These are phyloP conservation scores for Lophius piscatorius DNA, from an alignment of 2,113 vertebrate genomes.

Conservation along the genomic window DNA sequence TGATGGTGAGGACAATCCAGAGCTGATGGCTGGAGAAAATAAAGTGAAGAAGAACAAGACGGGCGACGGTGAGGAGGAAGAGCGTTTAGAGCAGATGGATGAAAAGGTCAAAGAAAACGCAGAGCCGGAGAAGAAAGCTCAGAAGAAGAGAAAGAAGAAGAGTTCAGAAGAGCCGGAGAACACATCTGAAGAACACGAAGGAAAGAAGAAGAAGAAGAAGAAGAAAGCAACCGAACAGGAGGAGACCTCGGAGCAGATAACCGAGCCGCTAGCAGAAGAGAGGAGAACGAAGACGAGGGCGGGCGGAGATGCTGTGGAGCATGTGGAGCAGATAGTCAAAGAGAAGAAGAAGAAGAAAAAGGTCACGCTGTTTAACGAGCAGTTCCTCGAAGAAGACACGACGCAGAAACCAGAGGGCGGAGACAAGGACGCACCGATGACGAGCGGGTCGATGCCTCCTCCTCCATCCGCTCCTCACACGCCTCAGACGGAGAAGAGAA, in stretches of 20 bases:
- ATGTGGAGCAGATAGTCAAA: not conserved
- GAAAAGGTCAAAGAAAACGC: not conserved
- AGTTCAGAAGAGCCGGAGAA: not conserved
- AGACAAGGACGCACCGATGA: not conserved
- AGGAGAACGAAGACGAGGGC: conserved; percentile 38
- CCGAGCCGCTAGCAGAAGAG: no score
- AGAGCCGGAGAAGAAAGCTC: conserved; percentile 2
- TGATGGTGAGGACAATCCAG: not conserved
- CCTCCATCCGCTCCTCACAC: conserved; percentile 2
- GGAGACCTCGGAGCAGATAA: not conserved
- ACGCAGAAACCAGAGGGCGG: not conserved
- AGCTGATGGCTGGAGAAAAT: not conserved
- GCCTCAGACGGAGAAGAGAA: conserved; percentile 55
- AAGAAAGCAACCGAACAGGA: not conserved
- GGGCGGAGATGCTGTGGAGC: no score
- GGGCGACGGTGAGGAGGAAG: not conserved
- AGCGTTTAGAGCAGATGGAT: not conserved
- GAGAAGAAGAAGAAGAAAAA: conserved; percentile 40
- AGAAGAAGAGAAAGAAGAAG: conserved; percentile 12
- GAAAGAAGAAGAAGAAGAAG: conserved; percentile 5
- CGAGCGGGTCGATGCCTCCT: not conserved
- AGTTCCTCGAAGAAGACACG: not conserved
- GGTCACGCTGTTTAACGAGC: not conserved
- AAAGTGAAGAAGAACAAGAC: not conserved
- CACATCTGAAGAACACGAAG: not conserved